A percentile compares a stretch with the other conserved stretches of the same genome.
Conservation (phyloP, 2,797 vertebrate species). For the Poecilia wingei region DNA sequence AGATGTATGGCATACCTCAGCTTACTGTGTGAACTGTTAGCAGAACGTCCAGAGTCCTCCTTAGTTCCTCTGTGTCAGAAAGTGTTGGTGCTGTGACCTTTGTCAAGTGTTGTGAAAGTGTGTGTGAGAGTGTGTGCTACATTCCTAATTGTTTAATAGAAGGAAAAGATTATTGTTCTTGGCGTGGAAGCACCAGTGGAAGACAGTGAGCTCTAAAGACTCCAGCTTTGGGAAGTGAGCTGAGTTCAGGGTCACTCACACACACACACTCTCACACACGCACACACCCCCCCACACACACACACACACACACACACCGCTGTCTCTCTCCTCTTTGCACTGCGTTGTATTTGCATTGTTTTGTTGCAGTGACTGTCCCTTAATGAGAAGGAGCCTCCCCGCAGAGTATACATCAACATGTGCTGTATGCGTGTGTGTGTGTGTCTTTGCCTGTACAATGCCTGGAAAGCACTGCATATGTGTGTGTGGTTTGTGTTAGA, state of each 20-base stretch:
- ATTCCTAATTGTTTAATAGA: conserved; percentile 44
- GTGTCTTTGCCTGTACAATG: conserved; percentile 27
- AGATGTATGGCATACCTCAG: not conserved
- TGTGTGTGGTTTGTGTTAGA: conserved; percentile 63
- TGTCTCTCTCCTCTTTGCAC: not conserved
- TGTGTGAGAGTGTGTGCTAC: conserved; percentile 2
- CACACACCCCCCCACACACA: not conserved
- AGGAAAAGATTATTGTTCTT: conserved; percentile 62
- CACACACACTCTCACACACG: not conserved
- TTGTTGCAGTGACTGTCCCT: conserved; percentile 24
- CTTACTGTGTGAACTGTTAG: not conserved
- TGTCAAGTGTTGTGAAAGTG: not conserved
- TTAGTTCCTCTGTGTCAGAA: conserved; percentile 11
- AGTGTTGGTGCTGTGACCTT: conserved; percentile 17
- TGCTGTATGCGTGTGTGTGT: not conserved
- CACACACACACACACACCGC: not conserved
- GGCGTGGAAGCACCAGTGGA: conserved; percentile 30
- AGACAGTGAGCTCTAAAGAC: conserved; percentile 26
- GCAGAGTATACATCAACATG: conserved; percentile 44
- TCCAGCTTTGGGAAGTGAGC: conserved; percentile 14
- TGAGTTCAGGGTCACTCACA: not conserved
- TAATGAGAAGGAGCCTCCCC: conserved; percentile 42
- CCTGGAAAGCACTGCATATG: conserved; percentile 55
- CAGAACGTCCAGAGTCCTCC: conserved; percentile 18
- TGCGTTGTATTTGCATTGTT: not conserved